Conservation (phyloP, 2,797 vertebrate genomes). For the Pseudomugil gertrudae region DNA sequence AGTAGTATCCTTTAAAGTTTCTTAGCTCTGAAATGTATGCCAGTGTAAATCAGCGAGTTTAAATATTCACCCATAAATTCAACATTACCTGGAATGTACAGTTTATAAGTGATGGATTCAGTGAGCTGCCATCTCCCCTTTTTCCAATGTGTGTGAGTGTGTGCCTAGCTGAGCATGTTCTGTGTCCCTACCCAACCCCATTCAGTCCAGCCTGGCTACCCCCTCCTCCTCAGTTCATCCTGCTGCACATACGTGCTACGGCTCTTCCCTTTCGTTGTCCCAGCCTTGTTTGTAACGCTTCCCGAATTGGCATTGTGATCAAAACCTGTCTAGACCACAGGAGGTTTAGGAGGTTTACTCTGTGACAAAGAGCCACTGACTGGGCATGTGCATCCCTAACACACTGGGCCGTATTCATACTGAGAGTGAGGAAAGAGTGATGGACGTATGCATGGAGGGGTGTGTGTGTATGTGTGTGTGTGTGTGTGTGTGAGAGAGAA, state of each 20-base stretch:
- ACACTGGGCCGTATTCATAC: conserved; percentile 79
- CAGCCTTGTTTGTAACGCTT: conserved; percentile 60
- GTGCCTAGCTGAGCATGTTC: conserved; percentile 76
- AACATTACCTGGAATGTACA: background rate
- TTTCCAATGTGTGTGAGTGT: conserved; percentile 71
- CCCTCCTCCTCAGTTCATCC: conserved; percentile 42
- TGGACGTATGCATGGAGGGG: conserved; percentile 43
- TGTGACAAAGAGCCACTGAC: conserved; percentile 63
- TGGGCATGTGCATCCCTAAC: conserved; percentile 74
- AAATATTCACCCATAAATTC: conserved; percentile 5
- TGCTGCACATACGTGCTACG: conserved; percentile 44
- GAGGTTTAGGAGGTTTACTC: conserved; percentile 76
- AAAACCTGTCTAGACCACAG: conserved; percentile 76
- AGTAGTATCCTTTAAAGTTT: background rate
- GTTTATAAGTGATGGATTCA: conserved; percentile 71
- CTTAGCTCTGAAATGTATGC: background rate
- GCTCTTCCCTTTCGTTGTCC: conserved; percentile 58
- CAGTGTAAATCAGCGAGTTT: background rate
- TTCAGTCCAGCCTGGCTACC: conserved; percentile 57
- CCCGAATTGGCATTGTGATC: conserved; percentile 56
- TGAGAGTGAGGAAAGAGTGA: conserved; percentile 41
- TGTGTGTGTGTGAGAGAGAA: conserved; percentile 28
- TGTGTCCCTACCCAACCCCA: conserved; percentile 64
- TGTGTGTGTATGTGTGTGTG: conserved; percentile 18
- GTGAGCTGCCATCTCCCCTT: conserved; percentile 97